Evolutionary conservation across 1,140 invertebrate genomes (phyloP).

Genomic region (Saxidomus purpurata): DNA sequence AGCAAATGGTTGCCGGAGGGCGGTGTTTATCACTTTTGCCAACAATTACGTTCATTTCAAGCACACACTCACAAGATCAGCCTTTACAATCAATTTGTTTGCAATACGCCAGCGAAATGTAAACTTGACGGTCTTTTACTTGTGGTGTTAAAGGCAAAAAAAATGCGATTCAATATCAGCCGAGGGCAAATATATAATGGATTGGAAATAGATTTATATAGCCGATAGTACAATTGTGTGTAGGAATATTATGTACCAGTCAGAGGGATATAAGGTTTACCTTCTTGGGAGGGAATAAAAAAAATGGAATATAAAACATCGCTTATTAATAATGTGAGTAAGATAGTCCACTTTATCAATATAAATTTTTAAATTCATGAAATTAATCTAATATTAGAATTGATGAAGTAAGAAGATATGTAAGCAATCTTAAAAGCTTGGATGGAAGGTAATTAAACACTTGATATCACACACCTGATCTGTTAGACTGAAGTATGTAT

Average conservation of each 20-base stretch:
- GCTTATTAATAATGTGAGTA: neutral
- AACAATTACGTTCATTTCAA: conserved; percentile 32
- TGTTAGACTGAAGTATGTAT: too few species aligned
- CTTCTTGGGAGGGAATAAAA: neutral
- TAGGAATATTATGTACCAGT: neutral
- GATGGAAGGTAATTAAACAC: too few species aligned
- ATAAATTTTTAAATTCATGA: too few species aligned
- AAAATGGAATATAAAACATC: neutral
- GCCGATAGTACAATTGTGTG: neutral
- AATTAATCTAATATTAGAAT: too few species aligned
- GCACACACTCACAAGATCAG: conserved; percentile 20
- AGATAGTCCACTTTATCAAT: too few species aligned
- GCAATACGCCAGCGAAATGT: conserved; percentile 11
- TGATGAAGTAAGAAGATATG: too few species aligned
- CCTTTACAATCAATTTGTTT: conserved; percentile 37
- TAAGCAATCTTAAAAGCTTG: too few species aligned
- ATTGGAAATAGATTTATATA: conserved; percentile 34
- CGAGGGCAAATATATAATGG: conserved; percentile 2
- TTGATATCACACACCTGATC: too few species aligned
- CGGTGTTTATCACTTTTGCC: conserved; percentile 50
- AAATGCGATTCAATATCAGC: neutral
- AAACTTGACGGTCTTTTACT: conserved; percentile 22
- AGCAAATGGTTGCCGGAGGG: conserved; percentile 9
- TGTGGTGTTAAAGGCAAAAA: conserved; percentile 15
- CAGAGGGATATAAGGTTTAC: neutral